Base-by-base conservation (phyloP, 35 echinoderm and acorn worm species). In the Antedon bifida region DNA sequence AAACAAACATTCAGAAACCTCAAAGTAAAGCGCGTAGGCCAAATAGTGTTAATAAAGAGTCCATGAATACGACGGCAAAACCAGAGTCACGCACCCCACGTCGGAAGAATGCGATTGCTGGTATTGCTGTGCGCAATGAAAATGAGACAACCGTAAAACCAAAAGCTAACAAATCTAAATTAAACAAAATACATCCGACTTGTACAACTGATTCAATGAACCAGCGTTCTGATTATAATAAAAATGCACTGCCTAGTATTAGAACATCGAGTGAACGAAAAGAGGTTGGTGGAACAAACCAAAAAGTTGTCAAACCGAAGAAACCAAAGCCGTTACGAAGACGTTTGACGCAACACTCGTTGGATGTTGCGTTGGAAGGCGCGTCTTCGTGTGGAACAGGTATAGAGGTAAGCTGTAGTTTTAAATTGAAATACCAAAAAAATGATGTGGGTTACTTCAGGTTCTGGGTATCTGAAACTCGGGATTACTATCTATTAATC, bases 381-480 rank as follows among this genome's bases (percentile, higher is more conserved):
- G 51, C 23, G 26, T 64, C 51, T 7, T 23, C 51, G 26, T 16
- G 51, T 64, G 51, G 51, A 8, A 64, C 51, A 23, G 51, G 89
- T 8, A 86, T 96, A 21, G 93, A 96, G 93, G 93, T 96, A 79
- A 77, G 51, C 26, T 26, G 9, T 12, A 42, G n/a, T n/a, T 42
- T 4, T 42, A 42, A 7, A 7, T 42, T 42, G 38, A 42, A 42
- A 42, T 7, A n/a, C n/a, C n/a, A n/a, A n/a, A n/a, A n/a, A n/a
- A n/a, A n/a, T n/a, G n/a, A n/a, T n/a, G n/a, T n/a, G n/a, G n/a
- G n/a, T n/a, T n/a, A n/a, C n/a, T n/a, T n/a, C n/a, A n/a, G n/a
- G n/a, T n/a, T n/a, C n/a, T n/a, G n/a, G n/a, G n/a, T n/a, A n/a
- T n/a, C n/a, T n/a, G n/a, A n/a, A n/a, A n/a, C n/a, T n/a, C n/a